phyloP scores from a whole-genome alignment of 1,140 invertebrate genomes.

The Chironomus tepperi region DNA sequence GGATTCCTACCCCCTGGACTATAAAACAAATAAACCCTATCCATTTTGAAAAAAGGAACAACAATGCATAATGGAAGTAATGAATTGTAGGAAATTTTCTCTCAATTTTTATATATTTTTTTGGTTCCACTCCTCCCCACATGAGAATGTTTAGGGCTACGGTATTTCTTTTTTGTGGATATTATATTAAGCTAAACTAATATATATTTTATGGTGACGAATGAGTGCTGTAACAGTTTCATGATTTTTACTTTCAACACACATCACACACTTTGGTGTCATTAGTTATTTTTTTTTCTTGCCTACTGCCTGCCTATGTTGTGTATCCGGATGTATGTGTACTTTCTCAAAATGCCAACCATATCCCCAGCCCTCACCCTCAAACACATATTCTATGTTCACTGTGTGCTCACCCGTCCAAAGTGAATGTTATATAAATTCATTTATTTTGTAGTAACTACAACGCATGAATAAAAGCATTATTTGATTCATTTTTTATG shows the following conservation, averaged over 20 bases:
- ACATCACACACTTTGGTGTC: not conserved
- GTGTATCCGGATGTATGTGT: not conserved
- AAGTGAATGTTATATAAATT: constrained; percentile 16
- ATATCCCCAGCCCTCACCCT: not conserved
- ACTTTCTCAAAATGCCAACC: not conserved
- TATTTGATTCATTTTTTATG: constrained; percentile 23
- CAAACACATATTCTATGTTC: no score
- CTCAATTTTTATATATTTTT: no score
- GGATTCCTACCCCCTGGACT: no score
- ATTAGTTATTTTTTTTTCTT: constrained; percentile 10
- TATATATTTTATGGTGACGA: constrained; percentile 20
- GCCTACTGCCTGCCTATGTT: not conserved
- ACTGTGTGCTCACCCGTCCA: not conserved
- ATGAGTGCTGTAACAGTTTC: not conserved
- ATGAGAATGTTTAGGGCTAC: not conserved
- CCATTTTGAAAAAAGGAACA: no score
- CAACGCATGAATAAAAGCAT: constrained; percentile 16
- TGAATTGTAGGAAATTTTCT: not conserved
- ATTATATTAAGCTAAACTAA: constrained; percentile 2
- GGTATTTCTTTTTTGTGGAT: not conserved
- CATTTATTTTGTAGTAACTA: constrained; percentile 17
- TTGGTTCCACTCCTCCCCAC: no score
- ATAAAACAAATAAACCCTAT: no score
- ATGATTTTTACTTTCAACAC: constrained; percentile 23
- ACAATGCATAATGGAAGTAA: not conserved